phyloP scores from a whole-genome alignment of 2,113 vertebrate genomes.

The Herpailurus yagouaroundi region DNA sequence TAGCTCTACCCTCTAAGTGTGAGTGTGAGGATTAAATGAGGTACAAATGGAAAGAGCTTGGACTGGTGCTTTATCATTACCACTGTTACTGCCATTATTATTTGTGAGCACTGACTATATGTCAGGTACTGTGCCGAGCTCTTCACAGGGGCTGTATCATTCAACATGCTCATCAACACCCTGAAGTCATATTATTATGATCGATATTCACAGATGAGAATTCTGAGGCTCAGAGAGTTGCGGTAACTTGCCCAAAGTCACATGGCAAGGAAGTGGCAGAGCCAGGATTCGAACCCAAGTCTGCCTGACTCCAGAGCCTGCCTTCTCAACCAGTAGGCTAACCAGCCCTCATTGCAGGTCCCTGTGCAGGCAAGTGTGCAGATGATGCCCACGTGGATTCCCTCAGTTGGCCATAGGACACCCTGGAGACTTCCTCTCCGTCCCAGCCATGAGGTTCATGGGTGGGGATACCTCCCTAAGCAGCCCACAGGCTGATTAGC shows the following conservation, averaged over 20 bases:
- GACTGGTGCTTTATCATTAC: not conserved
- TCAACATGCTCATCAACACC: not conserved
- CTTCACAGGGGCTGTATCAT: not conserved
- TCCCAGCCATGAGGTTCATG: not conserved
- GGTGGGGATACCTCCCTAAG: not conserved
- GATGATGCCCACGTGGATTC: not conserved
- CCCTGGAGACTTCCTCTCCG: not conserved
- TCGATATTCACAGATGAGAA: not conserved
- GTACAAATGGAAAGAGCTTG: not conserved
- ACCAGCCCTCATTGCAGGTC: not conserved
- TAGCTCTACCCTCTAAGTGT: not conserved
- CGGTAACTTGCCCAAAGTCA: not conserved
- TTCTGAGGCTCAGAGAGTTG: not conserved
- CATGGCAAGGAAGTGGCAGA: not conserved
- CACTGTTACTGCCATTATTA: not conserved
- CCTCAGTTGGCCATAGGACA: not conserved
- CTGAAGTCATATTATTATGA: not conserved
- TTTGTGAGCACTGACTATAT: not conserved
- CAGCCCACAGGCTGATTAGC: not conserved
- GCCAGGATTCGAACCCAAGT: not conserved
- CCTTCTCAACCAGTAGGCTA: not conserved
- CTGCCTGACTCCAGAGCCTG: not conserved
- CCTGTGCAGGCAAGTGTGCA: not conserved
- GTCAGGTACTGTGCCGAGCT: not conserved
- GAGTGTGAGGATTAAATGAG: not conserved